Conservation (phyloP, 2,888 invertebrate species). For the Lottia scabra region DNA sequence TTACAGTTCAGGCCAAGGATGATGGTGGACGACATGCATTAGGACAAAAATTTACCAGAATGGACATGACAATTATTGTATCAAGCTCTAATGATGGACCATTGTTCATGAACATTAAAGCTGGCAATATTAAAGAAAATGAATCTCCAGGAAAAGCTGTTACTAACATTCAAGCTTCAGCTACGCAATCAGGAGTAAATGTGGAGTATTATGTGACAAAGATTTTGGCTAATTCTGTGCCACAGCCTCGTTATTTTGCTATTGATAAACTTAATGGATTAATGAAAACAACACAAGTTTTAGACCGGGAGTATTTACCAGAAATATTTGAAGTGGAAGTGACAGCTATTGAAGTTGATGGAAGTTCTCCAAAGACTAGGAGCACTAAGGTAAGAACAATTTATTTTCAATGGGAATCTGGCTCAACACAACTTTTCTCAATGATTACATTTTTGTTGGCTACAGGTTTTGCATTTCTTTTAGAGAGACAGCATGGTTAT, state of each 20-base stretch:
- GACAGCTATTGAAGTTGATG: slow-evolving; percentile 52
- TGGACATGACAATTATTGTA: slow-evolving; percentile 39
- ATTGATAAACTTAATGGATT: slow-evolving; percentile 51
- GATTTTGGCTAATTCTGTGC: slow-evolving; percentile 71
- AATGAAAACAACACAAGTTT: slow-evolving; percentile 40
- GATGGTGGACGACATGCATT: slow-evolving; percentile 17
- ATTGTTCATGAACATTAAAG: slow-evolving; percentile 68
- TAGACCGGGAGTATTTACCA: slow-evolving; percentile 58
- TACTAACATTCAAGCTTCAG: slow-evolving; percentile 76
- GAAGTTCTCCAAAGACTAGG: slow-evolving; percentile 49
- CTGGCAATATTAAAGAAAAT: slow-evolving; percentile 88
- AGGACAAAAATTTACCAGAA: slow-evolving; percentile 28
- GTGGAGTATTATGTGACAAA: slow-evolving; percentile 91
- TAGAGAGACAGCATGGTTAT: too few species aligned
- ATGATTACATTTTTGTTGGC: too few species aligned
- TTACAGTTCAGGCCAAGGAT: slow-evolving; percentile 20
- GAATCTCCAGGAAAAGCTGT: slow-evolving; percentile 89
- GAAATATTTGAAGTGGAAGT: slow-evolving; percentile 54
- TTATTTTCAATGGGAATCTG: background rate
- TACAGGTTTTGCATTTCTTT: too few species aligned
- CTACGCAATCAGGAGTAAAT: slow-evolving; percentile 48
- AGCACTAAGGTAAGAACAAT: slow-evolving; percentile 52
- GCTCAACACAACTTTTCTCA: too few species aligned
- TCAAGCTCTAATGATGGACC: slow-evolving; percentile 36
- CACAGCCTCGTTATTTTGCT: slow-evolving; percentile 47